phyloP scores from a whole-genome alignment of 2,113 vertebrate genomes.

The Carassius gibelio region DNA sequence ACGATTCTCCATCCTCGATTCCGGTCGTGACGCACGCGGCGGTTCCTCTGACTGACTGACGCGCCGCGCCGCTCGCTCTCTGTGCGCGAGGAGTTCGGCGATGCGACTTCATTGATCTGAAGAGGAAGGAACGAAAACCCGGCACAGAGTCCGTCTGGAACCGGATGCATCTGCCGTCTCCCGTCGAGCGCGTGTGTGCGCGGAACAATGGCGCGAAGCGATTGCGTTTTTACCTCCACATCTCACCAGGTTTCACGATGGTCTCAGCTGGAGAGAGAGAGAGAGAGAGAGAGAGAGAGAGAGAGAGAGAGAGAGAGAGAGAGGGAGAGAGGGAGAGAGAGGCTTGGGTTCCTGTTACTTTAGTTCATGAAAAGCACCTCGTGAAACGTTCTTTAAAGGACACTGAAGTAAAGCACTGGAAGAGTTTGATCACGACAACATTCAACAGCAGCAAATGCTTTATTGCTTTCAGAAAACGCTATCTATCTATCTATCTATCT shows the following conservation, averaged over 20 bases:
- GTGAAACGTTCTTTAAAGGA: too few relatives aligned
- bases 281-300: too few relatives aligned
- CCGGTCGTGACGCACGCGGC: slow-evolving; percentile 46
- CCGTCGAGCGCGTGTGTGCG: background rate
- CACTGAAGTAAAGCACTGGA: too few relatives aligned
- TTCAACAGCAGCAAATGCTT: background rate
- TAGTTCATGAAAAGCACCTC: background rate
- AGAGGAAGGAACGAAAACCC: slow-evolving; percentile 67
- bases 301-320: too few relatives aligned
- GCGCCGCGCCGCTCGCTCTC: slow-evolving; percentile 72
- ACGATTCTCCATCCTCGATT: slow-evolving; percentile 28
- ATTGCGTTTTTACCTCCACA: background rate
- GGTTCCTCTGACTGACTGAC: slow-evolving; percentile 75
- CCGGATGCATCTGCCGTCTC: background rate
- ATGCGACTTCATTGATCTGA: slow-evolving; percentile 77
- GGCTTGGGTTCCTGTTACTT: background rate
- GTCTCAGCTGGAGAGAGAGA: background rate
- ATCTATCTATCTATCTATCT: too few relatives aligned
- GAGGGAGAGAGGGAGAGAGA: too few relatives aligned
- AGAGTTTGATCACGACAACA: background rate
- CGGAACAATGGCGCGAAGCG: background rate
- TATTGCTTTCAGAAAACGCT: background rate
- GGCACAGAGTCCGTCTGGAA: slow-evolving; percentile 25
- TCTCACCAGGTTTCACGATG: background rate
- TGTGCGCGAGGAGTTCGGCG: slow-evolving; percentile 69